A percentile compares a stretch with the other conserved stretches of the same genome.
Conservation (phyloP, 2,888 invertebrate species). For the Phragmatobia fuliginosa region DNA sequence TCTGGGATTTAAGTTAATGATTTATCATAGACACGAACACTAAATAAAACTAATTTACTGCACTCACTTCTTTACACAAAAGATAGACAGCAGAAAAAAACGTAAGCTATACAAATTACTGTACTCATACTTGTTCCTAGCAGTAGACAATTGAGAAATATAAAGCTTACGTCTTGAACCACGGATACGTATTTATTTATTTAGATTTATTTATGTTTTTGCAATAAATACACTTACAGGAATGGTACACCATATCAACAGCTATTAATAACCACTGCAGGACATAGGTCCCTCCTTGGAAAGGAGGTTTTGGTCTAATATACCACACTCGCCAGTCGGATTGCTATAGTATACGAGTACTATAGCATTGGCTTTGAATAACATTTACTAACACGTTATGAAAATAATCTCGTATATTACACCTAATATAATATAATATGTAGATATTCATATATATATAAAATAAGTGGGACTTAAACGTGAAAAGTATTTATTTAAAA, state of each 20-base stretch:
- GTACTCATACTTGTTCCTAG: constrained; percentile 4
- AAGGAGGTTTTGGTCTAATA: no score
- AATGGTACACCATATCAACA: constrained; percentile 35
- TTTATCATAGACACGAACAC: neutral
- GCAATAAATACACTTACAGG: constrained; percentile 48
- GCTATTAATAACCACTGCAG: no score
- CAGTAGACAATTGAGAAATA: constrained; percentile 44
- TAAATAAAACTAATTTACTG: neutral
- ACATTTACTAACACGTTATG: constrained; percentile 14
- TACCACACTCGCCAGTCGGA: no score
- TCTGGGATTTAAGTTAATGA: no score
- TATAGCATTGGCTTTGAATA: no score
- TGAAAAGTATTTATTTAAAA: no score
- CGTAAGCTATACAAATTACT: neutral
- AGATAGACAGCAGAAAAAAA: neutral
- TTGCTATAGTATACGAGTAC: no score
- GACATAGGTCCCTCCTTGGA: no score
- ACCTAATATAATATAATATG: no score
- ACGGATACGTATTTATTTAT: no score
- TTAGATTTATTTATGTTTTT: constrained; percentile 33
- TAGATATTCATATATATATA: no score
- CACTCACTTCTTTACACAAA: neutral
- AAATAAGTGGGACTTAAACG: no score
- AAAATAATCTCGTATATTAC: constrained; percentile 17
- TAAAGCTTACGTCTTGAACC: constrained; percentile 30